phyloP scores from a whole-genome alignment of 2,888 invertebrate genomes.

The Napeogenes sylphis region DNA sequence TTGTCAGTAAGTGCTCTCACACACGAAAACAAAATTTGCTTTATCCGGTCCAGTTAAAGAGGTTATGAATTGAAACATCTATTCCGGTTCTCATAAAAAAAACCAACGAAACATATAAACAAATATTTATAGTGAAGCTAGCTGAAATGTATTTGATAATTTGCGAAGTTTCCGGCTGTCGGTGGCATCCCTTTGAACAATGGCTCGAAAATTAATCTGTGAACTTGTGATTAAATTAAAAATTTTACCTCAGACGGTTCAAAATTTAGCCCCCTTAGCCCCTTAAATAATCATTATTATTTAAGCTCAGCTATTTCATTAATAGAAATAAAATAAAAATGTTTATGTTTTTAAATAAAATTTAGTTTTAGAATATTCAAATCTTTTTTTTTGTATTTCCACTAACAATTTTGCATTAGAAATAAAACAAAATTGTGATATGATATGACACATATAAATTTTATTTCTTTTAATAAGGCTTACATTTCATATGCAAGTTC shows the following conservation, averaged over 20 bases:
- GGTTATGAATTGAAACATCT: slow-evolving; percentile 35
- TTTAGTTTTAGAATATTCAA: too few relatives aligned
- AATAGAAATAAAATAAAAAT: too few relatives aligned
- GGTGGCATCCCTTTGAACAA: background rate
- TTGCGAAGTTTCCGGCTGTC: background rate
- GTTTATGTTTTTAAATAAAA: too few relatives aligned
- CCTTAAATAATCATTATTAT: background rate
- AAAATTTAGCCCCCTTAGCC: background rate
- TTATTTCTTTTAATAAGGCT: background rate
- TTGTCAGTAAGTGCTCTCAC: slow-evolving; percentile 20
- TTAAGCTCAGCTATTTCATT: too few relatives aligned
- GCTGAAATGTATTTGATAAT: slow-evolving; percentile 29
- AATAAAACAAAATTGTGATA: too few relatives aligned
- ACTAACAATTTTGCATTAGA: too few relatives aligned
- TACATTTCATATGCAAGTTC: slow-evolving; percentile 24
- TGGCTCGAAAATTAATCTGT: background rate
- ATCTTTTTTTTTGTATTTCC: too few relatives aligned
- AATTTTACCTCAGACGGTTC: background rate
- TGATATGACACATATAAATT: too few relatives aligned
- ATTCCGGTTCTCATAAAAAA: slow-evolving; percentile 42
- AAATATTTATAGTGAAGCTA: slow-evolving; percentile 37
- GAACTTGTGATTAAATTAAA: slow-evolving; percentile 1
- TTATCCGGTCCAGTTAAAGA: slow-evolving; percentile 28
- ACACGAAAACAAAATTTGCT: slow-evolving; percentile 29
- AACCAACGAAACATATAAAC: slow-evolving; percentile 34